Evolutionary conservation across 2,888 invertebrate genomes (phyloP), one percentile per base, ranked within the genome.

Genomic region (Ypsolopha scabrella): DNA sequence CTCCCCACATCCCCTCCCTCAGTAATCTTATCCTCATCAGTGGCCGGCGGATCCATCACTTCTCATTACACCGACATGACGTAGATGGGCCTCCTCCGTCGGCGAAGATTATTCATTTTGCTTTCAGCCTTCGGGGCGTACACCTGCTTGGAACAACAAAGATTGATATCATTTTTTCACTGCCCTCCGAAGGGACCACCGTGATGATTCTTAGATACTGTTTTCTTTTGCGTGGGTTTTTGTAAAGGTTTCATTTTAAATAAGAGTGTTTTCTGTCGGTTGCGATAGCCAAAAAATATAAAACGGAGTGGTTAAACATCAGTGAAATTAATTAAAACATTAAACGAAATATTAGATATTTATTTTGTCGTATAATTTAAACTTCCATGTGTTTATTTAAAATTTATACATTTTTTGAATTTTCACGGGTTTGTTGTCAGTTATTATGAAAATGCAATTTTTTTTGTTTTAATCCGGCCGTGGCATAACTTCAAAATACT

Each of bases 21-120:
- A 64, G 70, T 77, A 78, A 76, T 76, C 74, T 75, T 69, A 75
- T 75, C 70, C 70, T 76, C 74, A 76, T 77, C 72, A 75, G 72
- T 70, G 66, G 61, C 38, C 51, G 47, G 46, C 59, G 65, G 65
- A 75, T 73, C 79, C 80, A 82, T 83, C 81, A 77, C 79, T 83
- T 80, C 77, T 80, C 79, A 83, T 83, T 83, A 82, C 61, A 68
- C 65, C 66, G 72, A 78, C 74, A 68, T 62, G 72, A 62, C 61
- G 60, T 59, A 64, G 60, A 55, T 58, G 60, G 57, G 60, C 58
- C 58, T 51, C 60, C 57, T 61, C 60, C 59, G 49, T 49, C 49
- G 51, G 52, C 53, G 39, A 58, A 57, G 55, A 56, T 53, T 55
- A 48, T 54, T 53, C 50, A 57, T 46, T 52, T 41, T 47, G 24